A percentile compares a stretch with the other conserved stretches of the same genome.
These are phyloP conservation scores for Ruditapes philippinarum DNA, from an alignment of 1,140 invertebrate species.

Conservation along the genomic window DNA sequence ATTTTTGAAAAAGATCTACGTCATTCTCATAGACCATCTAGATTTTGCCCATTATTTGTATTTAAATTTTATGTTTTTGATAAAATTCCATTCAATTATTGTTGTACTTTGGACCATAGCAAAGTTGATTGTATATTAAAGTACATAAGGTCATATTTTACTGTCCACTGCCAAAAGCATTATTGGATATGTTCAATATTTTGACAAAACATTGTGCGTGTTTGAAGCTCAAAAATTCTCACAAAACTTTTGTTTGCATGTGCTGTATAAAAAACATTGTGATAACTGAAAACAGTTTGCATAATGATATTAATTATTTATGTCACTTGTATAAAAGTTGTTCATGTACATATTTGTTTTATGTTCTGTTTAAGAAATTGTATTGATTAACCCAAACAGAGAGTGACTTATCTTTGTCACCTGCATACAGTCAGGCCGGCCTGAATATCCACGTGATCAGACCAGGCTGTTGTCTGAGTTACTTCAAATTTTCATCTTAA, in stretches of 20 bases:
- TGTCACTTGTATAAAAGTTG: too few relatives aligned
- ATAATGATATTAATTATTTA: background rate
- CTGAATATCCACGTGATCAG: too few relatives aligned
- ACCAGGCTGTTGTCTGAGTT: too few relatives aligned
- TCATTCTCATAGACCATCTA: conserved; percentile 40
- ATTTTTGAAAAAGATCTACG: too few relatives aligned
- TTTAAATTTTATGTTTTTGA: background rate
- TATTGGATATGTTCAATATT: conserved; percentile 12
- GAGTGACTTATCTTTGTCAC: too few relatives aligned
- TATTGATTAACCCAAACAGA: too few relatives aligned
- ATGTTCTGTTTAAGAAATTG: too few relatives aligned
- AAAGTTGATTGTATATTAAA: background rate
- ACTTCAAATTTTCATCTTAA: too few relatives aligned
- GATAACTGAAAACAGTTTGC: background rate
- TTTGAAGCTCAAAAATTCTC: background rate
- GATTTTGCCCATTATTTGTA: background rate
- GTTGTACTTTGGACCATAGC: background rate
- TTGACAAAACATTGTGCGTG: conserved; percentile 2
- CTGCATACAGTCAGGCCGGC: too few relatives aligned
- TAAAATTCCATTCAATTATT: background rate
- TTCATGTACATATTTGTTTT: too few relatives aligned
- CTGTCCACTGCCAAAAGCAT: background rate
- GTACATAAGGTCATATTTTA: background rate
- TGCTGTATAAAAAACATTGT: background rate
- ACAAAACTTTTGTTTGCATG: background rate